phyloP scores from a whole-genome alignment of 64 coral and sea anemone species.

The Pocillopora damicornis region DNA sequence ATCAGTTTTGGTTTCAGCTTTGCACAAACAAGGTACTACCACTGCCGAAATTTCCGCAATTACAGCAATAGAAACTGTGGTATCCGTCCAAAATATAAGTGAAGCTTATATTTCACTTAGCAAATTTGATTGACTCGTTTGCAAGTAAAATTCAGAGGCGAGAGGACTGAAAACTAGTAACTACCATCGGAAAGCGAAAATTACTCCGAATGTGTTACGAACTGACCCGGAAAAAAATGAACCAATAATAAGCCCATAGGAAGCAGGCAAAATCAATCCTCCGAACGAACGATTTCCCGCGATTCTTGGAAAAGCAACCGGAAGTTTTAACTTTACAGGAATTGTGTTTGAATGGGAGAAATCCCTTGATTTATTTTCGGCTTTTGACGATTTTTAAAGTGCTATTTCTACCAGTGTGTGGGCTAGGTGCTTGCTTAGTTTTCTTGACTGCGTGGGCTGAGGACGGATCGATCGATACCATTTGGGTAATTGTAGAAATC shows the following conservation, averaged over 20 bases:
- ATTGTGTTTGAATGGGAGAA: background rate
- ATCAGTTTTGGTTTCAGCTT: background rate
- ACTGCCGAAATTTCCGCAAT: constrained; percentile 13
- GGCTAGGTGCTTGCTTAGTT: background rate
- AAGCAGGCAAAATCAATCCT: background rate
- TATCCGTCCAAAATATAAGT: background rate
- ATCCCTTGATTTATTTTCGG: constrained; percentile 24
- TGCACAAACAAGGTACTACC: background rate
- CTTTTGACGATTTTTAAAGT: constrained; percentile 3
- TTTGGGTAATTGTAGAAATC: too few species aligned
- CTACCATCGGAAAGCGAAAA: constrained; percentile 3
- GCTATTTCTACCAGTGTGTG: constrained; percentile 20
- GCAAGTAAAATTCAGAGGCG: background rate
- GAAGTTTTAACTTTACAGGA: background rate
- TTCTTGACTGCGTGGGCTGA: background rate
- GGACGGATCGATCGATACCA: too few species aligned
- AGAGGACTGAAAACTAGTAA: constrained; percentile 3
- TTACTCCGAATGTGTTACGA: background rate
- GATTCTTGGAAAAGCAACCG: constrained; percentile 24
- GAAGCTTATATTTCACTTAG: constrained; percentile 20
- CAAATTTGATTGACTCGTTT: constrained; percentile 1
- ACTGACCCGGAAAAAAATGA: background rate
- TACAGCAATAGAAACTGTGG: background rate
- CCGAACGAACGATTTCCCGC: background rate
- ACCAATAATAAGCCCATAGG: background rate